Conservation (phyloP, 2,888 invertebrate species). For the Panzeria rudis region DNA sequence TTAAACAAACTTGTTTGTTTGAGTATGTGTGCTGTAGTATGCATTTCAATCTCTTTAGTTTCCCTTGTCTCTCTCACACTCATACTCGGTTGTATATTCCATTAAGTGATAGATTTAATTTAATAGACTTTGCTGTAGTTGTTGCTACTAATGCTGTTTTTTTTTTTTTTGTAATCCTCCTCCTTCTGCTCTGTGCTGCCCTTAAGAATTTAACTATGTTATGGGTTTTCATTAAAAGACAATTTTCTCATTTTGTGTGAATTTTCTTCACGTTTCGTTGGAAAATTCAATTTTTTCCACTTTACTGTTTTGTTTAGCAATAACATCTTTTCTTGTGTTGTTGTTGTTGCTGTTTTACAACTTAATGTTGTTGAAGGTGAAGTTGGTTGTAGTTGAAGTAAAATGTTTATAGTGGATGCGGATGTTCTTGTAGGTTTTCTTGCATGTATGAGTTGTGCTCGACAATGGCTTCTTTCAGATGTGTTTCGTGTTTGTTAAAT, state of each 20-base stretch:
- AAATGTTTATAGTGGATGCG: constrained; percentile 26
- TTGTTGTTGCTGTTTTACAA: constrained; percentile 49
- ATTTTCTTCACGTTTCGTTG: constrained; percentile 78
- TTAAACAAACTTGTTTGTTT: not conserved
- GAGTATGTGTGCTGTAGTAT: not conserved
- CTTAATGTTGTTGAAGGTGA: constrained; percentile 74
- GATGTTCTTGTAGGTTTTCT: constrained; percentile 19
- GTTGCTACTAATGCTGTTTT: constrained; percentile 59
- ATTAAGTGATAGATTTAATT: constrained; percentile 71
- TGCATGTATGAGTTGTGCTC: constrained; percentile 21
- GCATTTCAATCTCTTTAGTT: constrained; percentile 5
- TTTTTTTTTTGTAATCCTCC: constrained; percentile 55
- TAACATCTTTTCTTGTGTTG: constrained; percentile 4
- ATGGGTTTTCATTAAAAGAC: constrained; percentile 78
- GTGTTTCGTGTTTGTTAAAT: constrained; percentile 1
- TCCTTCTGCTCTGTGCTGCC: constrained; percentile 16
- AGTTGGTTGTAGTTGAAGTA: constrained; percentile 70
- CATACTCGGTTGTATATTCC: constrained; percentile 49
- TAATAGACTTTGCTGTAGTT: constrained; percentile 68
- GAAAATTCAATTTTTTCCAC: constrained; percentile 82
- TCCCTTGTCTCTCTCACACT: constrained; percentile 50
- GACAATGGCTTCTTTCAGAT: constrained; percentile 29
- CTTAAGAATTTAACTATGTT: constrained; percentile 57
- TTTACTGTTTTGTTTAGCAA: constrained; percentile 32
- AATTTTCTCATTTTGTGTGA: constrained; percentile 80